phyloP scores from a whole-genome alignment of 2,113 vertebrate genomes.

The Nestor notabilis region DNA sequence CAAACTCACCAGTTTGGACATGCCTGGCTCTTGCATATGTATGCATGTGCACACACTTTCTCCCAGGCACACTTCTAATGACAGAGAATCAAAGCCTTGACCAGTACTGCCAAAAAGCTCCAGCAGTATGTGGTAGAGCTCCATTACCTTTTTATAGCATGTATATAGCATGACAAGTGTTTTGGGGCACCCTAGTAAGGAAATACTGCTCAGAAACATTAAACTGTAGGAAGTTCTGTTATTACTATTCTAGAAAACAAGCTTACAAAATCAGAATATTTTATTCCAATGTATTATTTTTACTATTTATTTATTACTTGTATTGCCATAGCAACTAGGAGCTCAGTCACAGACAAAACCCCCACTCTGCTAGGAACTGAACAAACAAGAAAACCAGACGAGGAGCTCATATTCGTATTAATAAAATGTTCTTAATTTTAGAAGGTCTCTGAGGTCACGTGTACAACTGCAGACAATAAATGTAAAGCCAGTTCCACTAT shows the following conservation, averaged over 20 bases:
- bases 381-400: neutral
- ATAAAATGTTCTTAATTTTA: constrained; percentile 35
- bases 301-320: constrained; percentile 56
- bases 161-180: neutral
- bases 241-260: neutral
- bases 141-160: accelerated
- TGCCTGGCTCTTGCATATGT: neutral
- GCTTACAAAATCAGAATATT: neutral
- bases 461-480: neutral
- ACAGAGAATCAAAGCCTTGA: neutral
- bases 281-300: constrained; percentile 26
- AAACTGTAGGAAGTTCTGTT: neutral
- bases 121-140: neutral
- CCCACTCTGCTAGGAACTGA: neutral
- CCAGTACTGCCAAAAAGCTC: neutral
- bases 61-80: neutral
- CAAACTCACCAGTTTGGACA: neutral
- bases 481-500: neutral
- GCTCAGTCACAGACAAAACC: neutral
- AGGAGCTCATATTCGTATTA: neutral
- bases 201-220: neutral
- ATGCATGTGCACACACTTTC: neutral
- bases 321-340: constrained; percentile 55
- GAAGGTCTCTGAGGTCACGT: neutral
- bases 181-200: neutral